Conservation (phyloP, 1,140 invertebrate species). For the Drosophila eugracilis region DNA sequence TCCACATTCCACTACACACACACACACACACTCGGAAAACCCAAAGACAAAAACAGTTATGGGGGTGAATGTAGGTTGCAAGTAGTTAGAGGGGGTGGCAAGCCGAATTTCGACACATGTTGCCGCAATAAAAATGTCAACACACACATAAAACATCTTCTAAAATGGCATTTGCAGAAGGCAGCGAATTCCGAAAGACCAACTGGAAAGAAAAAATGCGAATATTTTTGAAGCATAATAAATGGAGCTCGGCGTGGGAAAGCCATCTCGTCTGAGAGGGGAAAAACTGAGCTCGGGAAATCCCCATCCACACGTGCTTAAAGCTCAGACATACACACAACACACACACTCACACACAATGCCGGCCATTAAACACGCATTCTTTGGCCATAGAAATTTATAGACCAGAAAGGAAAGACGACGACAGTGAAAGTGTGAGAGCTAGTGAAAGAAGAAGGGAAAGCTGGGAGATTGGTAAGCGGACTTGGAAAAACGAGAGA, state of each 20-base stretch:
- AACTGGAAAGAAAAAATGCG: conserved; percentile 34
- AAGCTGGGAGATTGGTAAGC: conserved; percentile 44
- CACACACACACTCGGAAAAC: background rate
- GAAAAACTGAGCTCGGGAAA: conserved; percentile 38
- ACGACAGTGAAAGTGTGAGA: conserved; percentile 61
- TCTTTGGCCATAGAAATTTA: conserved; percentile 81
- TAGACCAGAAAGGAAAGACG: conserved; percentile 73
- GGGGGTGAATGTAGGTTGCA: background rate
- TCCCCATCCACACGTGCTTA: conserved; percentile 63
- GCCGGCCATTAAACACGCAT: conserved; percentile 82
- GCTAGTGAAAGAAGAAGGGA: conserved; percentile 38
- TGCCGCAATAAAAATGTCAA: conserved; percentile 83
- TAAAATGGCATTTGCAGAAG: conserved; percentile 80
- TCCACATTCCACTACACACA: conserved; percentile 52
- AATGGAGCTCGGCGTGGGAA: conserved; percentile 53
- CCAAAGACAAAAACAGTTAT: conserved; percentile 28
- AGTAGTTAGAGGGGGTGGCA: background rate
- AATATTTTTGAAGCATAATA: conserved; percentile 77
- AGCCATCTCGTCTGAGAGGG: conserved; percentile 5
- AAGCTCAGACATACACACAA: conserved; percentile 42
- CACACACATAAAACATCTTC: conserved; percentile 82
- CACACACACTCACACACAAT: conserved; percentile 54
- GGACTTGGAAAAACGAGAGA: background rate
- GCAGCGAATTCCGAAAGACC: conserved; percentile 60
- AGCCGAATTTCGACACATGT: conserved; percentile 75